phyloP scores from a whole-genome alignment of 2,888 invertebrate species.

The Acleris sparsana region DNA sequence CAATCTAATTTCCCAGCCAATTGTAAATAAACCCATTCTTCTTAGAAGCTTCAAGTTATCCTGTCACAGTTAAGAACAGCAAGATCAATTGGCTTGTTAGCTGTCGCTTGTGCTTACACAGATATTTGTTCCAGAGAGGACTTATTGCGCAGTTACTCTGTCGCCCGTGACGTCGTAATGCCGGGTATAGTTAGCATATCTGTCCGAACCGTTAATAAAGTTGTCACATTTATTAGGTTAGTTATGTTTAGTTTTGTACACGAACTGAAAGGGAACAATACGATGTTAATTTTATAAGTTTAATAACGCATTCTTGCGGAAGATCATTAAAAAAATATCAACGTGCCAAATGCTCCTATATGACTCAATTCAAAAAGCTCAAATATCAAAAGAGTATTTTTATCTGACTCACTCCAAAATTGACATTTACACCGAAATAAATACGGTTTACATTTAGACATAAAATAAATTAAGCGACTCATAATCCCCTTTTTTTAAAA shows the following conservation, averaged over 20 bases:
- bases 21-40: background rate
- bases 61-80: constrained; percentile 15
- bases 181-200: background rate
- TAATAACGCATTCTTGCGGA: too few species aligned
- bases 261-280: too few species aligned
- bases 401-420: constrained; percentile 2
- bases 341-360: too few species aligned
- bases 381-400: background rate
- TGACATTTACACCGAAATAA: constrained; percentile 16
- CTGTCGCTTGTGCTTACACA: background rate
- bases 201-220: background rate
- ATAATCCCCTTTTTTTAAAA: constrained; percentile 3
- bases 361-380: background rate
- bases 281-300: too few species aligned
- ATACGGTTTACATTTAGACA: constrained; percentile 11
- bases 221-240: background rate
- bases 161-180: constrained; percentile 11
- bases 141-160: constrained; percentile 12
- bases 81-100: constrained; percentile 16
- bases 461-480: constrained; percentile 7
- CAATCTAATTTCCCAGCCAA: background rate
- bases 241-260: too few species aligned
- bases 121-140: constrained; percentile 6
- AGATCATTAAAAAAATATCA: too few species aligned
- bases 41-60: background rate